Evolutionary conservation across 2,113 vertebrate species (phyloP).

Genomic region (Chaetura pelagica): DNA sequence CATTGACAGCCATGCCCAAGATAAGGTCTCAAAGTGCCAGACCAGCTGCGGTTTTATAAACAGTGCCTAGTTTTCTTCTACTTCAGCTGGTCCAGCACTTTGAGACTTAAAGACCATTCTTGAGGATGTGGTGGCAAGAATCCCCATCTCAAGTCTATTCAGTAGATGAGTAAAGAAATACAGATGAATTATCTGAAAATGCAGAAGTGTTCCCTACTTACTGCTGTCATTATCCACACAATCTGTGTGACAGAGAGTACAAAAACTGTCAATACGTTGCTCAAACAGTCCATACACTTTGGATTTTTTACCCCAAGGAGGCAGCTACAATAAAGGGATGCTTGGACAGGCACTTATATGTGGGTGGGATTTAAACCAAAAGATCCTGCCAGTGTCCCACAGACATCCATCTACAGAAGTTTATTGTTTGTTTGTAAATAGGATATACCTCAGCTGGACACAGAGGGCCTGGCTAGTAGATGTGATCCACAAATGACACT

Average conservation of each 20-base stretch:
- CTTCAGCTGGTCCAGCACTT: neutral
- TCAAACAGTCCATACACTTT: neutral
- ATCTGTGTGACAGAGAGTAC: neutral
- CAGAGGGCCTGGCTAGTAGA: neutral
- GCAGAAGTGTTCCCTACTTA: neutral
- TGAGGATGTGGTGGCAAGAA: neutral
- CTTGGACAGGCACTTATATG: neutral
- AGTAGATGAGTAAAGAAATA: neutral
- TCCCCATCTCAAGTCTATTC: neutral
- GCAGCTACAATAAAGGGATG: neutral
- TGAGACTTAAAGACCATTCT: neutral
- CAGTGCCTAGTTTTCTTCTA: no score
- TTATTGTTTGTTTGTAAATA: no score
- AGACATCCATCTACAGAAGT: neutral
- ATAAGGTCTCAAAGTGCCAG: neutral
- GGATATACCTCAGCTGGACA: neutral
- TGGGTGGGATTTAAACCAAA: neutral
- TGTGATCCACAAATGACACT: neutral
- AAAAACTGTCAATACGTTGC: neutral
- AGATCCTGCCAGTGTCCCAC: neutral
- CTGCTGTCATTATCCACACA: neutral
- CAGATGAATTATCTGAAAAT: neutral
- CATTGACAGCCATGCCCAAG: neutral
- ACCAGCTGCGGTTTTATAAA: no score
- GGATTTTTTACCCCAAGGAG: neutral